These are phyloP conservation scores for Sternarchorhynchus goeldii DNA, from an alignment of 2,797 vertebrate genomes.

Conservation along the genomic window DNA sequence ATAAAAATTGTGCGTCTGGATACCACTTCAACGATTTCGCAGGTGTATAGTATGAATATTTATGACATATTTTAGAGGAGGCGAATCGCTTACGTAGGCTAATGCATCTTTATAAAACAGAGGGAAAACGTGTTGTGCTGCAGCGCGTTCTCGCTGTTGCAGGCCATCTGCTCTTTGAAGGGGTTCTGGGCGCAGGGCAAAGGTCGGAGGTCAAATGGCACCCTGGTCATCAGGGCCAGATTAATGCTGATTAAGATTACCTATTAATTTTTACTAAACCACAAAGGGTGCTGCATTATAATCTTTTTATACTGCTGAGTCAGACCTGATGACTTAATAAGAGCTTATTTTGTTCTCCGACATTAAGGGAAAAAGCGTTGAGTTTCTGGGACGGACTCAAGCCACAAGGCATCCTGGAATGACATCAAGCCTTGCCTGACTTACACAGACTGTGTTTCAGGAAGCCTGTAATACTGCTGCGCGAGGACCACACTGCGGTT, in stretches of 20 bases:
- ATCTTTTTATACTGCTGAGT: no score
- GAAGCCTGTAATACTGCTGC: conserved; percentile 31
- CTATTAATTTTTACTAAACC: no score
- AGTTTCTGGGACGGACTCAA: conserved; percentile 1
- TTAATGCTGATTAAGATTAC: neutral
- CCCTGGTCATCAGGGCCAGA: conserved; percentile 64
- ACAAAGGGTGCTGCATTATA: no score
- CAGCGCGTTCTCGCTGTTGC: conserved; percentile 64
- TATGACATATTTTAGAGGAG: no score
- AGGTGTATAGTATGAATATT: no score
- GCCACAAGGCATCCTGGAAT: neutral
- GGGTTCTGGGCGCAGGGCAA: conserved; percentile 74
- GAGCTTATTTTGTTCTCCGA: no score
- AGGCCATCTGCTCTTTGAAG: conserved; percentile 86
- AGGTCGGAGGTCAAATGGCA: conserved; percentile 82
- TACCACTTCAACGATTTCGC: no score
- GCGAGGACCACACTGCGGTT: conserved; percentile 50
- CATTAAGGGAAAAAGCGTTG: no score
- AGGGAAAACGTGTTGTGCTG: neutral
- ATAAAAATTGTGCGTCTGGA: no score
- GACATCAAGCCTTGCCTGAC: conserved; percentile 22
- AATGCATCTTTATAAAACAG: neutral
- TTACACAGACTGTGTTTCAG: conserved; percentile 37
- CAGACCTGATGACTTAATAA: no score
- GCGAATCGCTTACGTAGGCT: no score